phyloP scores from a whole-genome alignment of 2,113 vertebrate genomes.

The Mugil cephalus region DNA sequence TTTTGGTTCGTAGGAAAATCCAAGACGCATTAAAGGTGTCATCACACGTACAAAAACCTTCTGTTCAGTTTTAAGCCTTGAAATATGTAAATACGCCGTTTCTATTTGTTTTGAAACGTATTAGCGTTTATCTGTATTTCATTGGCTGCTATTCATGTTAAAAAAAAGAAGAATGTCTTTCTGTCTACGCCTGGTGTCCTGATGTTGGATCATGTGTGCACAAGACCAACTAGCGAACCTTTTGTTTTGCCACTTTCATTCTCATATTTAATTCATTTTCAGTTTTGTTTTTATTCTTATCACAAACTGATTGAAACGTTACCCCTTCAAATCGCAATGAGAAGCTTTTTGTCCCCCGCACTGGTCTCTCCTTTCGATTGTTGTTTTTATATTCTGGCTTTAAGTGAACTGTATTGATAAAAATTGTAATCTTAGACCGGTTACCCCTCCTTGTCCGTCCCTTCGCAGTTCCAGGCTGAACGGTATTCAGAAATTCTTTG shows the following conservation, averaged over 20 bases:
- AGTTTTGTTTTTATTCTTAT: slow-evolving; percentile 9
- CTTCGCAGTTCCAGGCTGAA: slow-evolving; percentile 39
- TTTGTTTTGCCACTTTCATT: not conserved
- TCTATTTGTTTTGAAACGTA: too few relatives aligned
- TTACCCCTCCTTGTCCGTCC: slow-evolving; percentile 14
- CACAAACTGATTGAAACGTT: not conserved
- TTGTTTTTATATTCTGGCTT: slow-evolving; percentile 2
- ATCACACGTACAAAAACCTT: too few relatives aligned
- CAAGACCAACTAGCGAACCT: not conserved
- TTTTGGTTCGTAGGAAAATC: too few relatives aligned
- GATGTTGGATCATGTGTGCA: not conserved
- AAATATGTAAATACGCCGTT: too few relatives aligned
- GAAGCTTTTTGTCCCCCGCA: not conserved
- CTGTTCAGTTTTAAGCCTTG: too few relatives aligned
- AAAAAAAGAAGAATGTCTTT: too few relatives aligned
- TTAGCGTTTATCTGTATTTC: too few relatives aligned
- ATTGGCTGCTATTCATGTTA: too few relatives aligned
- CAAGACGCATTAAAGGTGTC: too few relatives aligned
- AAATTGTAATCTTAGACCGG: slow-evolving; percentile 46
- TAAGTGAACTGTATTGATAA: slow-evolving; percentile 44
- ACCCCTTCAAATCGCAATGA: not conserved
- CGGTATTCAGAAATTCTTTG: slow-evolving; percentile 60
- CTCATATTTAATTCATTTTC: not conserved
- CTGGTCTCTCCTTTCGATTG: not conserved
- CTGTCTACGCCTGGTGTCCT: too few relatives aligned